Percentiles rank a stretch among this genome's conserved stretches.
phyloP scores from a whole-genome alignment of 1,140 invertebrate species.

The Helicoverpa zea region DNA sequence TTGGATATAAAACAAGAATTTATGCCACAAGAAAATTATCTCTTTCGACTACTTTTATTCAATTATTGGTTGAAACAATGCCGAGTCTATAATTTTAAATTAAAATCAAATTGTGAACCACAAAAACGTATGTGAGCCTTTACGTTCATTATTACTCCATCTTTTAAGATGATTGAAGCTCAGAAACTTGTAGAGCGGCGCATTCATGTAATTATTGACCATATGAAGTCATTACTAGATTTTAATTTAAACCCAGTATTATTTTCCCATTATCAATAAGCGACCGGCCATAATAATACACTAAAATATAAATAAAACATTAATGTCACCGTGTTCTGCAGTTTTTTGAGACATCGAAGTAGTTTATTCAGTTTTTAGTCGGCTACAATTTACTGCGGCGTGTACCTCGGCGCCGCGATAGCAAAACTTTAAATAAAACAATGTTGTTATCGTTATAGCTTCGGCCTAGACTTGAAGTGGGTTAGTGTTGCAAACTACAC shows the following conservation, averaged over 20 bases:
- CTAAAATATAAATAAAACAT: conserved; percentile 44
- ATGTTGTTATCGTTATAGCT: conserved; percentile 33
- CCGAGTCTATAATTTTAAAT: conserved; percentile 23
- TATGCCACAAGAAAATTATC: background rate
- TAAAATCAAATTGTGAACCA: background rate
- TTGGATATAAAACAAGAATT: background rate
- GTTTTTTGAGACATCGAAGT: conserved; percentile 40
- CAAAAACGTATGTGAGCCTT: conserved; percentile 13
- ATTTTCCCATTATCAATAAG: conserved; percentile 61
- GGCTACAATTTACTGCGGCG: conserved; percentile 11
- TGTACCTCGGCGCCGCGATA: background rate
- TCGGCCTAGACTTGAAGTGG: conserved; percentile 24
- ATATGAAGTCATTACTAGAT: conserved; percentile 58
- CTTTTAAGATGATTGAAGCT: conserved; percentile 27
- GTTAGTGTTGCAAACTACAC: conserved; percentile 37
- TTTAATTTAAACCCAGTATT: conserved; percentile 58
- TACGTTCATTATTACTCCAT: conserved; percentile 29
- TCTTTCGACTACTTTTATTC: conserved; percentile 6
- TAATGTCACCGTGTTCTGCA: conserved; percentile 39
- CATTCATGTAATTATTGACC: conserved; percentile 52
- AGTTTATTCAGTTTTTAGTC: conserved; percentile 38
- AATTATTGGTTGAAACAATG: background rate
- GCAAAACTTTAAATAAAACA: conserved; percentile 30
- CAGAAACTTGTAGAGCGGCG: background rate
- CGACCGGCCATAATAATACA: conserved; percentile 36